Evolutionary conservation across 2,113 vertebrate species (phyloP), one percentile per base, ranked within the genome.

Genomic region (Nymphicus hollandicus): DNA sequence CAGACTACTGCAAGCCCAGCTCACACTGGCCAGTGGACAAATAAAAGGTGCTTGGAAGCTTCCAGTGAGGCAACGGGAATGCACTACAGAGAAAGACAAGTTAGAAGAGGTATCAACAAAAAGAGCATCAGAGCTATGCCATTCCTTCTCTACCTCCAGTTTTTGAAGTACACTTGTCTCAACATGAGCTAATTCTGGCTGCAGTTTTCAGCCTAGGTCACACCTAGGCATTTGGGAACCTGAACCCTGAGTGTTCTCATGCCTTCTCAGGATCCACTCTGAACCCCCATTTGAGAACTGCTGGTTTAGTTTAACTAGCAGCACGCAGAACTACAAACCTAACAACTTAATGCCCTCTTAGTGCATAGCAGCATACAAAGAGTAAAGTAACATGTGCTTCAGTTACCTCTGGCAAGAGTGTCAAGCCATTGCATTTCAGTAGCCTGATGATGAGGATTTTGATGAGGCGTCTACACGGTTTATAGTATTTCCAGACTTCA

Each of bases 271-370:
- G 83, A 79, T 64, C 39, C 63, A 27, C 27, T 88, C 63, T 77
- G 68, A 93, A 61, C 58, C 18, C 77, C 18, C 22, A 56, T 91
- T 89, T 93, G 89, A 93, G 95, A 96, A 95, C 94, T 95, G 95
- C 95, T 97, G 96, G 70, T 81, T 91, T 95, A 94, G 89, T 66
- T 93, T 84, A 96, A 92, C 85, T 88, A 97, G 95, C 95, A 97
- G 95, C 91, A 93, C 5, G 68, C 28, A 17, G 47, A 95, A 93
- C 79, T 64, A 94, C 81, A 91, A 88, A 81, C 50, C 65, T 60
- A 95, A 86, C 60, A 86, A 66, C 29, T 88, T 93, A 95, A 97
- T 91, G 93, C 94, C 95, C 95, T 96, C 94, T 88, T 81, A 91
- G 91, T 91, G 94, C 91, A 95, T 93, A 97, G 91, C 90, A 95